Base-by-base conservation (phyloP, 2,113 vertebrate genomes). In the Podarcis muralis region DNA sequence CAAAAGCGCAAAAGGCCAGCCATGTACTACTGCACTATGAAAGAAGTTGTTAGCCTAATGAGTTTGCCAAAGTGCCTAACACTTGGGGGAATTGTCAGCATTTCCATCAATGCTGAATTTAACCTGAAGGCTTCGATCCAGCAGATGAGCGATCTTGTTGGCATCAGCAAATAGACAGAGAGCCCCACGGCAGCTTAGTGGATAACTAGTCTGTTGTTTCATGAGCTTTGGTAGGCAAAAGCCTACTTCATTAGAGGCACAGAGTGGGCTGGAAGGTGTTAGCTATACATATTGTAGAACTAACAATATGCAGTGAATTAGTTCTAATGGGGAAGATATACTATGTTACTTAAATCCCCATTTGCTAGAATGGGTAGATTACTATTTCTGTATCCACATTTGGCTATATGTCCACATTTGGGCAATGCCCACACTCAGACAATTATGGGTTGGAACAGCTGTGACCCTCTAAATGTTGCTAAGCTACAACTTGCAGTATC, bases 1-100 rank as follows among this genome's bases (percentile, higher is more conserved):
- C 79, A 75, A 81, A 82, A 82, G 40, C 30, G 82, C 59, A 82
- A 76, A 90, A 90, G 71, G 32, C 84, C 71, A 77, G 72, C 59
- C 82, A 62, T 35, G 1, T 77, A 77, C 18, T 43, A 20, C 27
- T 83, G 30, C 62, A n/a, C 72, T 81, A 68, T 86, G 80, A 85
- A 86, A 74, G 13, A 71, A 75, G 30, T 74, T 74, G 79, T 68
- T 81, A 40, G 62, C 71, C 71, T 86, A 89, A 76, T 85, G 62
- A 76, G 32, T 86, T 68, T 86, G 62, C 40, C 83, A 82, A 57
- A 11, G n/a, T 68, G n/a, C 75, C 25, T 68, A 32, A 59, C n/a
- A 71, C 43, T 32, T 74, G 32, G n/a, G 43, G 62, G 25, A 48
- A 76, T 82, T 89, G 32, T 75, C 37, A 69, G 53, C 30, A 83